Percentiles rank a stretch among this genome's conserved stretches.
phyloP scores from a whole-genome alignment of 1,140 invertebrate species.

The Pseudomyrmex dendroicus region DNA sequence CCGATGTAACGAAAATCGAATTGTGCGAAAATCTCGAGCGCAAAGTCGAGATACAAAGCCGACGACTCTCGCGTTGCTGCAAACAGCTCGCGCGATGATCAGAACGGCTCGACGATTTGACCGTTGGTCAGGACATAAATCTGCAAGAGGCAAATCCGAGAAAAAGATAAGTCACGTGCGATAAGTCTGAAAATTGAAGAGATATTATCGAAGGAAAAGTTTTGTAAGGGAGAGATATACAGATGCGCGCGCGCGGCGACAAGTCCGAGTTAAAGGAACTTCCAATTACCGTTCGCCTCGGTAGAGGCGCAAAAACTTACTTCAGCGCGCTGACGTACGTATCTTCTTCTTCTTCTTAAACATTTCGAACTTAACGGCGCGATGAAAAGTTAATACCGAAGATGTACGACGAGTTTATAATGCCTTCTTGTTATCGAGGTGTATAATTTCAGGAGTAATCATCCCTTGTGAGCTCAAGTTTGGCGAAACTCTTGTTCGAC shows the following conservation, averaged over 20 bases:
- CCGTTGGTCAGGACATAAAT: too few species aligned
- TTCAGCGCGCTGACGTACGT: background rate
- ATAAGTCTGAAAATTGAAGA: background rate
- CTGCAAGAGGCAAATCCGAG: too few species aligned
- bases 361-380: background rate
- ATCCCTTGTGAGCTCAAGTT: background rate
- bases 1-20: conserved; percentile 10
- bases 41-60: background rate
- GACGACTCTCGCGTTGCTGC: too few species aligned
- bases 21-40: conserved; percentile 1
- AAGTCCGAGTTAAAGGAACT: background rate
- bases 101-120: too few species aligned
- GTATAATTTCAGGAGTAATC: conserved; percentile 23
- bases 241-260: background rate
- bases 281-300: background rate
- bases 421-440: conserved; percentile 17
- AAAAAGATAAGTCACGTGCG: too few species aligned
- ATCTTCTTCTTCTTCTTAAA: background rate
- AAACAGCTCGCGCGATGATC: too few species aligned
- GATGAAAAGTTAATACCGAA: conserved; percentile 35
- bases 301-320: background rate
- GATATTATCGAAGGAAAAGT: background rate
- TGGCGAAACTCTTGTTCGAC: conserved; percentile 3
- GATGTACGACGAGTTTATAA: conserved; percentile 2
- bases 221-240: background rate